Evolutionary conservation across 2,797 vertebrate species (phyloP), one percentile per base, ranked within the genome.

Genomic region (Acanthurus lineatus): DNA sequence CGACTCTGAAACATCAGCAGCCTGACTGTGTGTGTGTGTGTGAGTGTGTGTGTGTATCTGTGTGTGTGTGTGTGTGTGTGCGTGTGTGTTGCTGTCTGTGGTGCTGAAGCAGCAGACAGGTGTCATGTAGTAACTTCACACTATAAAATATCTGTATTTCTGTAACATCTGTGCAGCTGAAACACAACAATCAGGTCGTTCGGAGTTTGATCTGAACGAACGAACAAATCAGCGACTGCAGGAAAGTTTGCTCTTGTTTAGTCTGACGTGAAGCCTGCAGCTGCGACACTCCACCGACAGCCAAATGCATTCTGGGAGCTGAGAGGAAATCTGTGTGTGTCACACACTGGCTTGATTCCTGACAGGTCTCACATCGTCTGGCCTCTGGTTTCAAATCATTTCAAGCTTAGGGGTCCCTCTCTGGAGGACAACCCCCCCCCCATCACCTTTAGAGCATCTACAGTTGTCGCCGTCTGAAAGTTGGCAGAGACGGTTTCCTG

Each of bases 391-490:
- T 67, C 22, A 45, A 5, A 69, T 64, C 3, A 19, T 62, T 63
- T 62, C 0, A 42, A 2, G 17, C 48, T 78, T 28, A 25, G 56
- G 25, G 42, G 28, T 32, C 49, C 19, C 19, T 49, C 62, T 69
- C 5, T 53, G 20, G 59, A 53, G 60, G 16, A 60, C 61, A 40
- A 9, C n/a, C 38, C 4, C 5, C 16, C 1, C 45, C 20, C 28
- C 9, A 45, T 49, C 14, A 51, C 51, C n/a, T 49, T 11, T 14
- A 8, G 22, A 57, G 44, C 42, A 44, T 17, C 14, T 42, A 25
- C 3, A 54, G 51, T 61, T 19, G 40, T n/a, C 58, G 20, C n/a
- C 8, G 8, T 77, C 22, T 17, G 45, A 82, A 76, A 76, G 38
- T 65, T 60, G 65, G 9, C 60, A 60, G 32, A 35, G 45, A 48